Percentiles rank a stretch among this genome's conserved stretches.
These are phyloP conservation scores for Ormyrus nitidulus DNA, from an alignment of 2,888 invertebrate species.

Conservation along the genomic window DNA sequence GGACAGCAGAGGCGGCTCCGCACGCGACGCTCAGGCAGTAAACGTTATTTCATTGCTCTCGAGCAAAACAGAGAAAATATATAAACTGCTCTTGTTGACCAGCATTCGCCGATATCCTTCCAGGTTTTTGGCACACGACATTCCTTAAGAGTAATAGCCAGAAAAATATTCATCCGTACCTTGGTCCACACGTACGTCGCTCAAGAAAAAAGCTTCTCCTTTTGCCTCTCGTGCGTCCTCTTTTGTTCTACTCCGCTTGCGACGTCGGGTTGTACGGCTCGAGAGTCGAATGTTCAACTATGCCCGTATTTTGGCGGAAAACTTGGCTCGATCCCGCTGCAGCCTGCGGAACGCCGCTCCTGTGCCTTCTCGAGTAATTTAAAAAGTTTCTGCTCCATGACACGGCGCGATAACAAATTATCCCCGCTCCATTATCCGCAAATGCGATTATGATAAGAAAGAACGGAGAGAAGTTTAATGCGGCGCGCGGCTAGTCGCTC, in stretches of 20 bases:
- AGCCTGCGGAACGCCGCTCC: constrained; percentile 65
- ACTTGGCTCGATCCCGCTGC: constrained; percentile 57
- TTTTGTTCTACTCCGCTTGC: background rate
- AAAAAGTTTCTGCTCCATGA: constrained; percentile 75
- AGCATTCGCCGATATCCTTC: no score
- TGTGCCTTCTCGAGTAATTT: constrained; percentile 69
- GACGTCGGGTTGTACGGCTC: background rate
- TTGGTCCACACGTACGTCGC: constrained; percentile 44
- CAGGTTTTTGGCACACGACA: no score
- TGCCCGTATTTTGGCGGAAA: constrained; percentile 65
- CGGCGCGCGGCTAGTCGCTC: constrained; percentile 38
- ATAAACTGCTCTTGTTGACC: no score
- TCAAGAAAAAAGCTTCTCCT: background rate
- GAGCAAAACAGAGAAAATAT: no score
- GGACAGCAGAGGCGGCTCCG: no score
- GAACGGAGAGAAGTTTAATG: constrained; percentile 66
- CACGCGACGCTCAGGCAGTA: no score
- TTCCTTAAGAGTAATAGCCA: no score
- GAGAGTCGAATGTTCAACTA: constrained; percentile 66
- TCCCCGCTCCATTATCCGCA: constrained; percentile 74
- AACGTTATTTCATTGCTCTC: no score
- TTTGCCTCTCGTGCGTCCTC: background rate
- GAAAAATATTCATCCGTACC: constrained; percentile 51
- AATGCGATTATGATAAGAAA: constrained; percentile 75
- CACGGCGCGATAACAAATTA: constrained; percentile 75